These are phyloP conservation scores for Chauna torquata DNA, from an alignment of 2,113 vertebrate species.

Conservation along the genomic window DNA sequence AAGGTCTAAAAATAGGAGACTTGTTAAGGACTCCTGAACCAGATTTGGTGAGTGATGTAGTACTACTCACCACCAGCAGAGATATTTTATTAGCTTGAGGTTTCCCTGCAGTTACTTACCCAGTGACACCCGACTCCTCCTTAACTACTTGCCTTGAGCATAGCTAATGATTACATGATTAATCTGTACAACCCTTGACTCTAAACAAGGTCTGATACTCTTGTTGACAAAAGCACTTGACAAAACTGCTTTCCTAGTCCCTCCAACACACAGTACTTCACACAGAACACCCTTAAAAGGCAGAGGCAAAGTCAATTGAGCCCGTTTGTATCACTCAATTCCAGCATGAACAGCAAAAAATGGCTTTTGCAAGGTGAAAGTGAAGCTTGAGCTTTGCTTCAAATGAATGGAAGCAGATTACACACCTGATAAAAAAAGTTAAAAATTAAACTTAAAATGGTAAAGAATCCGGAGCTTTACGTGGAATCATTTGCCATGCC, in stretches of 20 bases:
- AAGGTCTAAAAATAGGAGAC: neutral
- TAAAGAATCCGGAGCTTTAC: neutral
- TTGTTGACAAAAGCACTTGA: neutral
- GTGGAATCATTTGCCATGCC: neutral
- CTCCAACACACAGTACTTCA: neutral
- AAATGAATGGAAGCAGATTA: neutral
- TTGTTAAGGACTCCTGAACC: neutral
- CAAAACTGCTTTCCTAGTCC: neutral
- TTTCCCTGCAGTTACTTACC: neutral
- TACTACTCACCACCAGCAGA: neutral
- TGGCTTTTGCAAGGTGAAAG: neutral
- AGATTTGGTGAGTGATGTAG: neutral
- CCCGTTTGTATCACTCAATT: neutral
- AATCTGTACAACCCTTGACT: neutral
- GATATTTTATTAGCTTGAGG: neutral
- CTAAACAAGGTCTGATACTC: neutral
- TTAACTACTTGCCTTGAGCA: neutral
- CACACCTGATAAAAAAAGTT: neutral
- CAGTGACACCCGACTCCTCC: neutral
- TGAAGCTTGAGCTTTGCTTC: neutral
- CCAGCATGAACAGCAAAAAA: neutral
- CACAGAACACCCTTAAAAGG: neutral
- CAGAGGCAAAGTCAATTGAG: neutral
- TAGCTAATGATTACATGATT: constrained; percentile 12
- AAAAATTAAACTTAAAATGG: neutral